Evolutionary conservation across 2,113 vertebrate species (phyloP).

Genomic region (Alexandromys fortis): DNA sequence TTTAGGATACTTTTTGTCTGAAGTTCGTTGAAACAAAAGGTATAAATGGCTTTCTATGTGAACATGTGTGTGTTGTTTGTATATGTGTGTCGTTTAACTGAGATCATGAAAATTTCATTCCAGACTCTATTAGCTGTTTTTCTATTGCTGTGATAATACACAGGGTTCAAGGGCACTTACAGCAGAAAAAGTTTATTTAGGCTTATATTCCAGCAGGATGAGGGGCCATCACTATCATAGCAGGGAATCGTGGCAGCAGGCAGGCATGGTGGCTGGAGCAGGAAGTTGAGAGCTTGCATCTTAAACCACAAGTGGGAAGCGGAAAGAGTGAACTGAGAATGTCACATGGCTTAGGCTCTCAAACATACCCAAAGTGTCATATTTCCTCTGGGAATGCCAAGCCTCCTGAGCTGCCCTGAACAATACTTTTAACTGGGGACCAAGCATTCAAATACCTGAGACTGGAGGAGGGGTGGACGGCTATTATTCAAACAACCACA

Average conservation of each 20-base stretch:
- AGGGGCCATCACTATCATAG: background rate
- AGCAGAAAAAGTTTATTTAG: background rate
- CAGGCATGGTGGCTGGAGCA: background rate
- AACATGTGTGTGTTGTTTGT: background rate
- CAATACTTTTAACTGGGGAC: background rate
- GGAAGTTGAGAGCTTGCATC: background rate
- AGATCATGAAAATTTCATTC: background rate
- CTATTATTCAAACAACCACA: background rate
- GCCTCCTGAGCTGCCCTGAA: background rate
- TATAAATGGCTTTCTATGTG: background rate
- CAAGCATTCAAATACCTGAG: background rate
- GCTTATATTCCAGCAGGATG: background rate
- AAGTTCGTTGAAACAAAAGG: background rate
- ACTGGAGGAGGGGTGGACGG: rapidly evolving
- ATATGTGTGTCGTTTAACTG: background rate
- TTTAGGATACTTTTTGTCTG: background rate
- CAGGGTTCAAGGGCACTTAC: background rate
- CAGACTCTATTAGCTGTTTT: background rate
- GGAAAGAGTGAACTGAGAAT: background rate
- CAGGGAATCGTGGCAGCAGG: background rate
- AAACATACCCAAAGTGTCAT: background rate
- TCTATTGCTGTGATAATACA: background rate
- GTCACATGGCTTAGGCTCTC: background rate
- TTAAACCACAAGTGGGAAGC: background rate
- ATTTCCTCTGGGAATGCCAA: background rate